phyloP scores from a whole-genome alignment of 2,113 vertebrate genomes.

The Nycticryphes semicollaris region DNA sequence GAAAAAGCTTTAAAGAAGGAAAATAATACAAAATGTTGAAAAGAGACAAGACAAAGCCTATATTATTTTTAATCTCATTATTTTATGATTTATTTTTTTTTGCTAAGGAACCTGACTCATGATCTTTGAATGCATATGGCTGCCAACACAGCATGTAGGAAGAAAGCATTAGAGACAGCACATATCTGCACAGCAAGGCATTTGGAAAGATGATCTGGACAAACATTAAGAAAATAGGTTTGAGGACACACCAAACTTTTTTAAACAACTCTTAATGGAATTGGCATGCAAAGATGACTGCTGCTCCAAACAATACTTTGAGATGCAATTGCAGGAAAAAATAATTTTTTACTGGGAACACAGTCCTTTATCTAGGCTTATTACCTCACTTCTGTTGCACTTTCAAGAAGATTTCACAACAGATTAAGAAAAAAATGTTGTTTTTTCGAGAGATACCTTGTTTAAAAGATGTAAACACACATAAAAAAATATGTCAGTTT shows the following conservation, averaged over 20 bases:
- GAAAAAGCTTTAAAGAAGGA: not conserved
- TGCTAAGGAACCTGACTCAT: not conserved
- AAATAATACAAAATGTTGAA: not conserved
- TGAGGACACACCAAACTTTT: not conserved
- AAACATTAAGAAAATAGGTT: not conserved
- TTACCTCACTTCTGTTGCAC: not conserved
- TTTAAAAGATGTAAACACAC: not conserved
- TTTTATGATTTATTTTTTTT: not conserved
- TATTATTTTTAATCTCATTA: not conserved
- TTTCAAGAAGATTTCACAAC: conserved; percentile 40
- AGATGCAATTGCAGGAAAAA: not conserved
- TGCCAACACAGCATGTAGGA: conserved; percentile 22
- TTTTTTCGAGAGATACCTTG: not conserved
- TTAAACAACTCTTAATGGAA: not conserved
- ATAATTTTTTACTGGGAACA: not conserved
- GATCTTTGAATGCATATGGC: not conserved
- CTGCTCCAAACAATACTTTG: not conserved
- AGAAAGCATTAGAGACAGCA: not conserved
- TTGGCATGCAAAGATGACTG: not conserved
- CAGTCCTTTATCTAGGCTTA: not conserved
- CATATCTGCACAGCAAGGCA: conserved; percentile 30
- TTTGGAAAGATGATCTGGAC: not conserved
- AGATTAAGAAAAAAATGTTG: not conserved
- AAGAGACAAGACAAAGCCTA: not conserved
- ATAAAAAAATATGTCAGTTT: not conserved